A percentile compares a stretch with the other conserved stretches of the same genome.
Conservation (phyloP, 1,140 invertebrate species). For the Drosophila littoralis region DNA sequence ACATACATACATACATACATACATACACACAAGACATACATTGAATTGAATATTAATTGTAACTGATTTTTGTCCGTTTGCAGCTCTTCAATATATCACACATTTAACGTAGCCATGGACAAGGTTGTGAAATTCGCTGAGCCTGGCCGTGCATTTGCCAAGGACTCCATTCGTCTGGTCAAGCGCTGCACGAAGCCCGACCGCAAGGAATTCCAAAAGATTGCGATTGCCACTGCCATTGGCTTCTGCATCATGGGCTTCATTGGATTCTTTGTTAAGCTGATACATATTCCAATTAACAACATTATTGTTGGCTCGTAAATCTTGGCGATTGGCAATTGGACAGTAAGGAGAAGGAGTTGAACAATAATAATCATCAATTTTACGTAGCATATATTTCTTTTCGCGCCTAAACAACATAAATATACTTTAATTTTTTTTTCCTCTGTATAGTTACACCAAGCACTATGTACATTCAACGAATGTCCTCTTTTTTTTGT, state of each 20-base stretch:
- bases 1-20: background rate
- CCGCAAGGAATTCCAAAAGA: constrained; percentile 99
- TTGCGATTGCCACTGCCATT: constrained; percentile 99
- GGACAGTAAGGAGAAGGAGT: constrained; percentile 2
- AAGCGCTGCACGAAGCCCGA: constrained; percentile 99
- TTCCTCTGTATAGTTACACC: constrained; percentile 54
- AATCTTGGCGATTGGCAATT: constrained; percentile 17
- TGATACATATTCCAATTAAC: constrained; percentile 99
- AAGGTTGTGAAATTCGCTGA: constrained; percentile 97
- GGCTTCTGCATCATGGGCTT: constrained; percentile 99
- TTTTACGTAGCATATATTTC: constrained; percentile 49
- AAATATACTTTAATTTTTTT: constrained; percentile 53
- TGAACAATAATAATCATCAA: constrained; percentile 54
- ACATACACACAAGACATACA: too few relatives aligned
- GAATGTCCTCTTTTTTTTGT: constrained; percentile 59
- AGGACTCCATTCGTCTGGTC: constrained; percentile 98
- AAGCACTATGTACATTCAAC: constrained; percentile 66
- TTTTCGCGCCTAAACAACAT: constrained; percentile 22
- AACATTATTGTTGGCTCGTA: constrained; percentile 98
- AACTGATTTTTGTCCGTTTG: constrained; percentile 13
- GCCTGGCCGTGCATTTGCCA: constrained; percentile 97
- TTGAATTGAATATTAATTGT: background rate
- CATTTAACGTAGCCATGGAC: constrained; percentile 91
- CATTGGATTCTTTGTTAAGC: constrained; percentile 99
- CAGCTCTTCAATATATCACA: constrained; percentile 9